These are phyloP conservation scores for Corvus hawaiiensis DNA, from an alignment of 2,113 vertebrate species.

Conservation along the genomic window DNA sequence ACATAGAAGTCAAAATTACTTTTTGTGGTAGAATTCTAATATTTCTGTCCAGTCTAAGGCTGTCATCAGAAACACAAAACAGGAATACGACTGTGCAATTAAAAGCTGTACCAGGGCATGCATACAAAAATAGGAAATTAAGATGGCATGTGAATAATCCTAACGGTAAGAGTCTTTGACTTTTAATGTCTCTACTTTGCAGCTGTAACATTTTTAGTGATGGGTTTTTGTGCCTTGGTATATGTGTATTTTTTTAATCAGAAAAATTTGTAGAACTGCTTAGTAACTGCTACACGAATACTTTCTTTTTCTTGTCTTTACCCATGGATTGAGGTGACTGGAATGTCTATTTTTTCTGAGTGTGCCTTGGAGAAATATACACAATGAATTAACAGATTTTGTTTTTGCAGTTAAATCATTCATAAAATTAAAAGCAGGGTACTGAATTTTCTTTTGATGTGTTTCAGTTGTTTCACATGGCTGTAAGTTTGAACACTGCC, in stretches of 20 bases:
- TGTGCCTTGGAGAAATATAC: neutral
- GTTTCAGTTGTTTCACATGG: neutral
- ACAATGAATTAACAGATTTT: constrained; percentile 10
- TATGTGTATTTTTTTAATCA: neutral
- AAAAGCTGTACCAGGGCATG: neutral
- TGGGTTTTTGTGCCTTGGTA: neutral
- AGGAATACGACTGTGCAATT: neutral
- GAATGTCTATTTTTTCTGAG: neutral
- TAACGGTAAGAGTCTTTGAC: neutral
- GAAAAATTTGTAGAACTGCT: neutral
- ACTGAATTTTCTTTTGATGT: neutral
- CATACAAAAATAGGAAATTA: neutral
- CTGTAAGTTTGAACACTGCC: neutral
- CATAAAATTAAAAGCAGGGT: constrained; percentile 24
- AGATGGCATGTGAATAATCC: neutral
- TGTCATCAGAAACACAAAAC: neutral
- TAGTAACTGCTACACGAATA: neutral
- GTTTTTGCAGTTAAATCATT: constrained; percentile 36
- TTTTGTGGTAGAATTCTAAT: neutral
- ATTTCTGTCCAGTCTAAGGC: neutral
- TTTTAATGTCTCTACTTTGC: neutral
- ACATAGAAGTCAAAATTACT: neutral
- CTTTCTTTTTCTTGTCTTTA: neutral
- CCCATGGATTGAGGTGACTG: neutral
- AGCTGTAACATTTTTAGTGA: neutral